Evolutionary conservation across 2,797 vertebrate genomes (phyloP).

Genomic region (Gymnothorax javanicus): DNA sequence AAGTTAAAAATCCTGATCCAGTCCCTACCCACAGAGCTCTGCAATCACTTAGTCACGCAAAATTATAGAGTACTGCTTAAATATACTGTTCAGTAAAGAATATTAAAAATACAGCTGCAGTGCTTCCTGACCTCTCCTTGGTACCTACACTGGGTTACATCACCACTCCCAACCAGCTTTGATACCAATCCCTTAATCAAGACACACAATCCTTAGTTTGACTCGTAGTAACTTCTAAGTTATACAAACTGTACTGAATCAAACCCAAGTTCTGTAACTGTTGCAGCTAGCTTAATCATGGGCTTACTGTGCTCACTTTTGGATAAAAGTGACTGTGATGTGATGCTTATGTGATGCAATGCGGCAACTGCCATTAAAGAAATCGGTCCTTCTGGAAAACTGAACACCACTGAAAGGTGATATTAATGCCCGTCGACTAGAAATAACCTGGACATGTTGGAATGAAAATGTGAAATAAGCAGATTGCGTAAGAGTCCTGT

Average conservation of each 20-base stretch:
- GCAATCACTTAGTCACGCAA: slow-evolving; percentile 51
- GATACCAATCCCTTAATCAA: background rate
- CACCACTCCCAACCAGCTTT: slow-evolving; percentile 23
- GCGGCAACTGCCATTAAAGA: background rate
- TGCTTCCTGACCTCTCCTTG: slow-evolving; percentile 80
- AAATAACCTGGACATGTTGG: background rate
- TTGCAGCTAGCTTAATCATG: no score
- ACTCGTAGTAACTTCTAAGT: no score
- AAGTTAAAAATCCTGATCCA: slow-evolving; percentile 34
- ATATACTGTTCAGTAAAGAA: no score
- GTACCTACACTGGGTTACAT: slow-evolving; percentile 71
- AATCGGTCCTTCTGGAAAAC: background rate
- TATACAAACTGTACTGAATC: no score
- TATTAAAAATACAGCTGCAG: no score
- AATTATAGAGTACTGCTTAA: slow-evolving; percentile 60
- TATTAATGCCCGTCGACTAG: background rate
- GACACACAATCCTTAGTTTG: background rate
- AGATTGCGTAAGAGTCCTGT: background rate
- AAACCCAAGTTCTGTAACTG: no score
- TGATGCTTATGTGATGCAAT: no score
- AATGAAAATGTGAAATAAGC: background rate
- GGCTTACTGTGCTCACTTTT: no score
- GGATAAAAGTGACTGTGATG: no score
- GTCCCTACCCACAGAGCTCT: slow-evolving; percentile 20
- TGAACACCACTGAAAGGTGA: background rate